Conservation (phyloP, 2,113 vertebrate species). For the Protomyctophum bolini region DNA sequence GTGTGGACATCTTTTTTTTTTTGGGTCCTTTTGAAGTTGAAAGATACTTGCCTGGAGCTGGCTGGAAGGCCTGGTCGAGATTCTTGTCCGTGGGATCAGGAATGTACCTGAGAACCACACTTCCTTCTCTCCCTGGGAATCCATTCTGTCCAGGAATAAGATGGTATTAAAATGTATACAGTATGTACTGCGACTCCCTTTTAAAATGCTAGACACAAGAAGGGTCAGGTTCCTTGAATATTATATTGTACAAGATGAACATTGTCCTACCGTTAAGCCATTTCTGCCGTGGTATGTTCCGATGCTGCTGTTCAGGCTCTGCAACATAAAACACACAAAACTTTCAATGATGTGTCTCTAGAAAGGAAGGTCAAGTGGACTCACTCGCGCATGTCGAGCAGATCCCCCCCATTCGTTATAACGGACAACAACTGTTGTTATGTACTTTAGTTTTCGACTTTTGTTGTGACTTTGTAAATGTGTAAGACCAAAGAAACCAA, state of each 20-base stretch:
- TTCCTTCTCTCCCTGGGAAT: conserved; percentile 86
- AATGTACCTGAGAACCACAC: conserved; percentile 89
- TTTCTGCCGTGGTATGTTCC: conserved; percentile 72
- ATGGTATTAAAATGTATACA: conserved; percentile 1
- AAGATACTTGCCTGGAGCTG: conserved; percentile 82
- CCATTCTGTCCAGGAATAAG: conserved; percentile 73
- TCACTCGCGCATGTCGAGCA: background rate
- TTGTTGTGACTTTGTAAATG: conserved; percentile 23
- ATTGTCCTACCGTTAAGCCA: conserved; percentile 61
- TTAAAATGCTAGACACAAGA: background rate
- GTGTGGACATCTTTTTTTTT: no score
- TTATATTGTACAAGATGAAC: background rate
- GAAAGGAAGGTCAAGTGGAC: background rate
- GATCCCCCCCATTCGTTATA: conserved; percentile 46
- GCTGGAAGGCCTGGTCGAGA: conserved; percentile 85
- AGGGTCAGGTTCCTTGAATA: background rate
- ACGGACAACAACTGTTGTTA: conserved; percentile 43
- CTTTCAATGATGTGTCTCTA: background rate
- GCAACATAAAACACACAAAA: conserved; percentile 41
- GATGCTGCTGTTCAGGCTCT: conserved; percentile 78
- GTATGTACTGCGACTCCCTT: background rate
- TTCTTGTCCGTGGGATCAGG: conserved; percentile 90
- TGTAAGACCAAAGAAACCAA: conserved; percentile 37
- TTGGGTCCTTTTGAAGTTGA: background rate
- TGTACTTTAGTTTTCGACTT: conserved; percentile 33